A percentile compares a stretch with the other conserved stretches of the same genome.
phyloP scores from a whole-genome alignment of 2,113 vertebrate species.

The Scalopus aquaticus region DNA sequence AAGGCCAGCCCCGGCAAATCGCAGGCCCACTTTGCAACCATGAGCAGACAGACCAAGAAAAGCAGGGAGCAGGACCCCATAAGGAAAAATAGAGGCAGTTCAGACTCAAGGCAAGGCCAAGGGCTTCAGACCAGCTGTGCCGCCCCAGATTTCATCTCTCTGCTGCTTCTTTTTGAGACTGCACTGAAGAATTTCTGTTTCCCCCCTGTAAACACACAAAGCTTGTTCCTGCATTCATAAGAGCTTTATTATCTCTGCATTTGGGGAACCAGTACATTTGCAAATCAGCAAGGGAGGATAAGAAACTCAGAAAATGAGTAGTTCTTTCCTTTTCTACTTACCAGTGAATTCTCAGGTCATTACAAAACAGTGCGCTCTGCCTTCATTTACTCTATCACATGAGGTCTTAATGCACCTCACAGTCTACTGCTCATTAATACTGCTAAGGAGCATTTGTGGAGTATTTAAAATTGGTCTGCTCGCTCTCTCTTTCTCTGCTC shows the following conservation, averaged over 20 bases:
- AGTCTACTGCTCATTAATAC: slow-evolving; percentile 70
- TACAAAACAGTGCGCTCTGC: background rate
- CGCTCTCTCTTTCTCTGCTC: slow-evolving; percentile 60
- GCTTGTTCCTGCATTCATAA: background rate
- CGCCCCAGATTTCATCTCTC: background rate
- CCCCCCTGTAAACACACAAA: background rate
- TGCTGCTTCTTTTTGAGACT: background rate
- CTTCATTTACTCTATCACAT: slow-evolving; percentile 64
- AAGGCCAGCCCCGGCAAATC: background rate
- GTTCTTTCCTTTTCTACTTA: background rate
- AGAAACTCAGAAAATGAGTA: slow-evolving; percentile 1
- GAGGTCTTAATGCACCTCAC: slow-evolving; percentile 53
- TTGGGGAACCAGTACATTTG: slow-evolving; percentile 36
- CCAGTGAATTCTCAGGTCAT: slow-evolving; percentile 26
- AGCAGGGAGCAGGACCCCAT: fast-evolving
- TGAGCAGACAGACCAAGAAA: background rate
- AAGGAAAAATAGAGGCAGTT: background rate
- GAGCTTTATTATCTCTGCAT: slow-evolving; percentile 42
- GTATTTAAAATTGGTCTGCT: slow-evolving; percentile 70
- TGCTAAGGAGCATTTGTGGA: slow-evolving; percentile 71
- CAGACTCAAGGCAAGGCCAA: background rate
- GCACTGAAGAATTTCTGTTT: background rate
- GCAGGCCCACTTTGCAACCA: background rate
- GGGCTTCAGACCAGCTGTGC: background rate
- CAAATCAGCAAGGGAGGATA: background rate